Base-by-base conservation (phyloP, 2,888 invertebrate genomes). In the Gortyna flavago region DNA sequence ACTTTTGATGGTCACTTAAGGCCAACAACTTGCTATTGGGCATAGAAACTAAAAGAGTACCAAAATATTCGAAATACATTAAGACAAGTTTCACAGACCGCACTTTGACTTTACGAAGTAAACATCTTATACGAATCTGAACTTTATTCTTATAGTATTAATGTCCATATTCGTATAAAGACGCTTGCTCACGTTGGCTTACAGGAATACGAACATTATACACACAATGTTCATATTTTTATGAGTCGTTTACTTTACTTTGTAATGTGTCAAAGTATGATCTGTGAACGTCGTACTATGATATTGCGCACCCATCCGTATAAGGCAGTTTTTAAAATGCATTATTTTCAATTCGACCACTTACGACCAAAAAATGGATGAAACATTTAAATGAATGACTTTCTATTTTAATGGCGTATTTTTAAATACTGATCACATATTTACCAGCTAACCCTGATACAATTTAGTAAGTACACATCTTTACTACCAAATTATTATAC, bases 391-490 rank as follows among this genome's bases (percentile, higher is more conserved):
- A 75, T 68, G 71, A 81, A 68, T 57, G 57, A 80, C 25, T 73
- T 57, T 29, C 57, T 75, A 79, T 59, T 51, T 54, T 44, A 29
- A 69, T 82, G 79, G 68, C 83, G 73, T 85, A 76, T 85, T 79
- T 81, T 82, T 67, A 79, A 84, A 84, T 84, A 85, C 84, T 84
- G 84, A 85, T 85, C 85, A 84, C 79, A 79, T 68, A 72, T 59
- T 64, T 62, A 79, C 64, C 68, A 79, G 65, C 41, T 48, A 79
- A 82, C 71, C 79, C 79, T 79, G 82, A 82, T 79, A 79, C 62
- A 74, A 80, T 81, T 71, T 75, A 74, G 51, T 84, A 85, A 74
- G 51, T 84, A 85, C 35, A 78, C 67, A 69, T 66, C 65, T 59
- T 84, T 72, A 67, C 54, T 75, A 85, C 51, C 18, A 78, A 75